Percentiles rank a stretch among this genome's conserved stretches.
Evolutionary conservation across 2,797 vertebrate genomes (phyloP).

Genomic region (Acrossocheilus wenchowensis): DNA sequence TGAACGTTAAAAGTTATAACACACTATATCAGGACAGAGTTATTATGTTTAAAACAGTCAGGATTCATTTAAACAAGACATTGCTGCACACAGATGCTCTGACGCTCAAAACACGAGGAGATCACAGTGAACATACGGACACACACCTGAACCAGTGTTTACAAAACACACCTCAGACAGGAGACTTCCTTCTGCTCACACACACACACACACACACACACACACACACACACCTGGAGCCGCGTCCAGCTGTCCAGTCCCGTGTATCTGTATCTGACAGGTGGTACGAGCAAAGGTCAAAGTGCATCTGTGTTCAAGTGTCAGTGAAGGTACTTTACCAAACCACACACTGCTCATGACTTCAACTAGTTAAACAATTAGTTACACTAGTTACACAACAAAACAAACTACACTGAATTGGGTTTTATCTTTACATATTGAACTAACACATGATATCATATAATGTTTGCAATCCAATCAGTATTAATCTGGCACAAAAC

Average conservation of each 20-base stretch:
- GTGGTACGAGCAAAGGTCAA: slow-evolving; percentile 18
- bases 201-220: slow-evolving; percentile 17
- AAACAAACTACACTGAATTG: background rate
- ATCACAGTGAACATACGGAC: slow-evolving; percentile 34
- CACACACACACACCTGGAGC: background rate
- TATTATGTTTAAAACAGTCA: background rate
- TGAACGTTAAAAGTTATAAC: background rate
- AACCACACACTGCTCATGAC: background rate
- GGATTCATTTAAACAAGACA: background rate
- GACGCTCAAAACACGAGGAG: background rate
- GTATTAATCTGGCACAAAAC: background rate
- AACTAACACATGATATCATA: background rate
- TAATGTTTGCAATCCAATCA: background rate
- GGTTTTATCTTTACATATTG: background rate
- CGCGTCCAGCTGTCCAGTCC: slow-evolving; percentile 29
- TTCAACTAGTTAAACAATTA: background rate
- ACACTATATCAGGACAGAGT: background rate
- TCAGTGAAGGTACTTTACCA: background rate
- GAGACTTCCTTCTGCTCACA: slow-evolving; percentile 19
- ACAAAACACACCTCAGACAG: slow-evolving; percentile 43
- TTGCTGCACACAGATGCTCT: background rate
- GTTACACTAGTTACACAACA: background rate
- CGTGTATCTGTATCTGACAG: background rate
- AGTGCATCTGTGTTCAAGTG: slow-evolving; percentile 18
- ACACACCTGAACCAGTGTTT: slow-evolving; percentile 57